These are phyloP conservation scores for Holacanthus passer DNA, from an alignment of 2,113 vertebrate species.

Conservation along the genomic window DNA sequence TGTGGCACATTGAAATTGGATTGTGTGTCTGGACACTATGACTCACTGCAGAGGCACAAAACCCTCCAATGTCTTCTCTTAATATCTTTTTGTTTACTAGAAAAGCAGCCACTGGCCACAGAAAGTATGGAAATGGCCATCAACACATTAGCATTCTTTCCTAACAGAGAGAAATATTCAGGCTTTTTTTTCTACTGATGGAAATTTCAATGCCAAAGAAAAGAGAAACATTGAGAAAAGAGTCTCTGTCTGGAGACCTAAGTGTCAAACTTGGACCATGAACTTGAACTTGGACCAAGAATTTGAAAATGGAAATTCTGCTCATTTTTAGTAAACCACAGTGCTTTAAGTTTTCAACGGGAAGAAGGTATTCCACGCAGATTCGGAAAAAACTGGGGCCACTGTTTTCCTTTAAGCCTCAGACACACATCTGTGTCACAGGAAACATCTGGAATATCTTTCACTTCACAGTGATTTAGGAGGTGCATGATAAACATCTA, in stretches of 20 bases:
- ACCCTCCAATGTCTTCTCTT: neutral
- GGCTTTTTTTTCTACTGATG: neutral
- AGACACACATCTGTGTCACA: conserved; percentile 27
- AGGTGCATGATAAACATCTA: neutral
- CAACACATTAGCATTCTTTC: conserved; percentile 30
- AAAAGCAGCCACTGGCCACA: neutral
- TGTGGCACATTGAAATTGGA: neutral
- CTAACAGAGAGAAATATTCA: conserved; percentile 10
- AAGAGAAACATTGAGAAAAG: neutral
- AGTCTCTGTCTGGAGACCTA: neutral
- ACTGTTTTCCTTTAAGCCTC: conserved; percentile 34
- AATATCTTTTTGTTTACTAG: neutral
- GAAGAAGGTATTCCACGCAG: neutral
- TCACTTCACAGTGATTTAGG: conserved; percentile 5
- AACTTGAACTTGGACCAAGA: too few relatives aligned
- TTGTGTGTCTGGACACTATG: neutral
- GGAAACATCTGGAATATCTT: conserved; percentile 60
- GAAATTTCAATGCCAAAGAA: conserved; percentile 14
- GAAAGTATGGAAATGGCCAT: neutral
- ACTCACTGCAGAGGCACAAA: conserved; percentile 9
- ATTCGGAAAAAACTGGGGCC: neutral
- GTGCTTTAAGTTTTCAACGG: neutral
- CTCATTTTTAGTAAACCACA: neutral
- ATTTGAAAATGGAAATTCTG: neutral
- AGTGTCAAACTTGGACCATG: neutral